Evolutionary conservation across 2,888 invertebrate species (phyloP), one percentile per base, ranked within the genome.

Genomic region (Leptura quadrifasciata): DNA sequence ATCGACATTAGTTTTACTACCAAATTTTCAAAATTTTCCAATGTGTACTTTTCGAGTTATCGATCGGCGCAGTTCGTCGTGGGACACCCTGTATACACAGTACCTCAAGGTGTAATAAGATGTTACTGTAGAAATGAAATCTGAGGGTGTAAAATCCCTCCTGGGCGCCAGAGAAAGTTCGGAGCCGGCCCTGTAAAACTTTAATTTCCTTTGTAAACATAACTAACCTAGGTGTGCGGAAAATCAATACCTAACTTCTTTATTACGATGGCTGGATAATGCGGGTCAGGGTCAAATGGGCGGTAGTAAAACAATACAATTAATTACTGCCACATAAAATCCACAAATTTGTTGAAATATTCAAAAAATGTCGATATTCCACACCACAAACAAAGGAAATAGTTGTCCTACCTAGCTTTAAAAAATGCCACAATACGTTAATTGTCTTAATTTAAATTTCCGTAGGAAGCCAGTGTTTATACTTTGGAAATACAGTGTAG

Each of bases 371-470:
- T 39, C 63, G 63, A 63, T 63, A 63, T 18, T 15, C 18, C 58
- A 58, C 21, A 58, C 21, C n/a, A 58, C 39, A 39, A 2, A 39
- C 27, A 31, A 31, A 12, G 10, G 15, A 39, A 39, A 39, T 39
- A 15, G 12, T 47, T 47, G n/a, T 47, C n/a, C n/a, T 47, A 47
- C 39, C 39, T 47, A 47, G 47, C 47, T 47, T 47, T 15, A 47
- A 65, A 64, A 64, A 52, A 65, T 20, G 65, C 47, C 52, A 54
- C 65, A n/a, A 20, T 17, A 17, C 52, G 20, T 20, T 65, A 65
- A 65, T 65, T 65, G 52, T 52, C 17, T 65, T 65, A 65, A 65
- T 65, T 65, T 65, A 52, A 65, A 65, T 65, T 52, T 65, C 65
- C 65, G 65, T 52, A 65, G 52, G 63, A 64, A 64, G 39, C 15